Evolutionary conservation across 2,797 vertebrate species (phyloP).

Genomic region (Austrolebias charrua): DNA sequence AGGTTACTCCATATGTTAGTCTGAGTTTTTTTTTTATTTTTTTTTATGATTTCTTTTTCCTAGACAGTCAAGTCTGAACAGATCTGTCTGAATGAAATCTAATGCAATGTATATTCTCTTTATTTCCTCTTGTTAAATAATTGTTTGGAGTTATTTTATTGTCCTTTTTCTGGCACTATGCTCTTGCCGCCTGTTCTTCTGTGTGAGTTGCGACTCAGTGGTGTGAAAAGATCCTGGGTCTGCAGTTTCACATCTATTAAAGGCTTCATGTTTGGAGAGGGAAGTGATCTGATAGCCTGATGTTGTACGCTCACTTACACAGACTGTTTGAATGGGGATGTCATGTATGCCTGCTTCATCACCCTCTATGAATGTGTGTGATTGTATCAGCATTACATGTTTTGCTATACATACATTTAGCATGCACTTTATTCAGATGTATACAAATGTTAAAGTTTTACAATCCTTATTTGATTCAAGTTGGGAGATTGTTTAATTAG

Average conservation of each 20-base stretch:
- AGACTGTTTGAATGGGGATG: conserved; percentile 50
- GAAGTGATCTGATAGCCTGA: conserved; percentile 66
- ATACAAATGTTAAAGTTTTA: not conserved
- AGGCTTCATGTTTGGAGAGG: conserved; percentile 61
- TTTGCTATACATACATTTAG: conserved; percentile 11
- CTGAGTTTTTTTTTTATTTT: conserved; percentile 75
- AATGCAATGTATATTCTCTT: conserved; percentile 5
- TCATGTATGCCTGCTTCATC: conserved; percentile 45
- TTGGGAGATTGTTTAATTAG: not conserved
- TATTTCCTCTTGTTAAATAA: conserved; percentile 18
- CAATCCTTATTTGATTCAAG: not conserved
- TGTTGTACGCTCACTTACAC: conserved; percentile 67
- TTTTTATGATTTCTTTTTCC: conserved; percentile 17
- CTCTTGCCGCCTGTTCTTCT: conserved; percentile 39
- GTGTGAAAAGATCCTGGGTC: conserved; percentile 61
- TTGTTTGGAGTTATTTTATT: conserved; percentile 5
- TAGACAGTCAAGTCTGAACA: conserved; percentile 28
- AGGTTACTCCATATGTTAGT: conserved; percentile 86
- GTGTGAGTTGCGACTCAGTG: conserved; percentile 53
- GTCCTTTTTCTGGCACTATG: conserved; percentile 67
- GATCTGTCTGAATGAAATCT: conserved; percentile 26
- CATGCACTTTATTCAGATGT: conserved; percentile 7
- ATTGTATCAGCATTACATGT: not conserved
- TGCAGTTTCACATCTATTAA: conserved; percentile 62
- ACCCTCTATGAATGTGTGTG: conserved; percentile 21